Conservation (phyloP, 2,113 vertebrate genomes). For the Embiotoca jacksoni region DNA sequence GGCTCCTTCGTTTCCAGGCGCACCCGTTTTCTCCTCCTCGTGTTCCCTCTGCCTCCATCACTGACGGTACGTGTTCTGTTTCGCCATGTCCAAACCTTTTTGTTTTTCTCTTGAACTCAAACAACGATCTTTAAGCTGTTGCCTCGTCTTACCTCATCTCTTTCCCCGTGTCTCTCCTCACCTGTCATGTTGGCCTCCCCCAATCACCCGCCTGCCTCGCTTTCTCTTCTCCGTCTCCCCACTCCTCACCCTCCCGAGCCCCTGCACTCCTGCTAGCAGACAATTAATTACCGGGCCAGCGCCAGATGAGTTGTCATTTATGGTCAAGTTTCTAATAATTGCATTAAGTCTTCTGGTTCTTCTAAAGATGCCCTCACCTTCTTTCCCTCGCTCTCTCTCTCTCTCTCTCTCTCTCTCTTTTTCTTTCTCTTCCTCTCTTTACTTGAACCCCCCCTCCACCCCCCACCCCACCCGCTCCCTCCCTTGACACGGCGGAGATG, state of each 20-base stretch:
- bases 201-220: slow-evolving; percentile 34
- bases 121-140: slow-evolving; percentile 58
- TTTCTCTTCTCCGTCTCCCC: slow-evolving; percentile 11
- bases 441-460: slow-evolving; percentile 25
- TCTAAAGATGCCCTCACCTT: slow-evolving; percentile 40
- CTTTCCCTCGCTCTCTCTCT: slow-evolving; percentile 7
- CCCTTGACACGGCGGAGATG: slow-evolving; percentile 74
- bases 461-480: slow-evolving; percentile 12
- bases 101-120: slow-evolving; percentile 27
- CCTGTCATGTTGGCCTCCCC: slow-evolving; percentile 49
- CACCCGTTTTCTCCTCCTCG: slow-evolving; percentile 1
- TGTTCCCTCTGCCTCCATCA: slow-evolving; percentile 24
- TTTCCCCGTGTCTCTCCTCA: slow-evolving; percentile 46
- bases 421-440: slow-evolving; percentile 53
- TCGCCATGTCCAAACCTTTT: slow-evolving; percentile 35
- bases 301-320: slow-evolving; percentile 81
- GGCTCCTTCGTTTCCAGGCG: slow-evolving; percentile 27
- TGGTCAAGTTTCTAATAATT: slow-evolving; percentile 84
- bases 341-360: slow-evolving; percentile 74
- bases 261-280: slow-evolving; percentile 64
- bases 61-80: slow-evolving; percentile 19
- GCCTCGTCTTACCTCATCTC: slow-evolving; percentile 65
- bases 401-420: slow-evolving; percentile 36
- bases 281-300: slow-evolving; percentile 81
- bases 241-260: slow-evolving; percentile 41